Evolutionary conservation across 2,113 vertebrate genomes (phyloP).

Genomic region (Gracilinanus agilis): DNA sequence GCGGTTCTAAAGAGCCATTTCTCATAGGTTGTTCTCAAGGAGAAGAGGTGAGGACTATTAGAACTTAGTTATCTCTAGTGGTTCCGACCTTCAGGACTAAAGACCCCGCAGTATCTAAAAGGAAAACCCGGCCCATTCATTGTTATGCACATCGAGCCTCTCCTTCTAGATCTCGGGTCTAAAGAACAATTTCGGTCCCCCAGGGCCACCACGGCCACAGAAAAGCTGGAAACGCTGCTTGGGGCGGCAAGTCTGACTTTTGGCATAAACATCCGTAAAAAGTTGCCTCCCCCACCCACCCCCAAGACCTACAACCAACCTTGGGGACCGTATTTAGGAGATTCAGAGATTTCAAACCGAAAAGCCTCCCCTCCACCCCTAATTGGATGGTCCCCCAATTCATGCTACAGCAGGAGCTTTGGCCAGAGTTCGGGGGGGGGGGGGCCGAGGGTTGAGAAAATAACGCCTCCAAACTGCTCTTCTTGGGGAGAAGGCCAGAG

Average conservation of each 20-base stretch:
- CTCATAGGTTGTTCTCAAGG: not conserved
- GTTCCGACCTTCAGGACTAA: not conserved
- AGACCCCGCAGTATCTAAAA: not conserved
- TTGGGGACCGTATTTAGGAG: not conserved
- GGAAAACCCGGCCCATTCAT: no score
- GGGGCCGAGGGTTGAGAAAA: not conserved
- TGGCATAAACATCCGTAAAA: not conserved
- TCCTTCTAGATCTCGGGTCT: no score
- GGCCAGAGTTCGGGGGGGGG: not conserved
- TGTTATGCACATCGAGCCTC: no score
- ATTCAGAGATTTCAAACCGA: not conserved
- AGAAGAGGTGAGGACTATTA: not conserved
- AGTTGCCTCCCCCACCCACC: not conserved
- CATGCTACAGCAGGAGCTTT: not conserved
- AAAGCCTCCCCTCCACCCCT: not conserved
- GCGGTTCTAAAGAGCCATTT: not conserved
- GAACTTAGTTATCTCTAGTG: not conserved
- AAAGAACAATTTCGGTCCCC: no score
- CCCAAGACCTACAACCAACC: not conserved
- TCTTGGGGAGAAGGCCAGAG: not conserved
- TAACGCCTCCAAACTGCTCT: not conserved
- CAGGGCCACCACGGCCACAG: no score
- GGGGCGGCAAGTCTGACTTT: not conserved
- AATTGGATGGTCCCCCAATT: no score
- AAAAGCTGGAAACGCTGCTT: no score